These are phyloP conservation scores for Eupithecia dodoneata DNA, from an alignment of 2,888 invertebrate genomes.

Conservation along the genomic window DNA sequence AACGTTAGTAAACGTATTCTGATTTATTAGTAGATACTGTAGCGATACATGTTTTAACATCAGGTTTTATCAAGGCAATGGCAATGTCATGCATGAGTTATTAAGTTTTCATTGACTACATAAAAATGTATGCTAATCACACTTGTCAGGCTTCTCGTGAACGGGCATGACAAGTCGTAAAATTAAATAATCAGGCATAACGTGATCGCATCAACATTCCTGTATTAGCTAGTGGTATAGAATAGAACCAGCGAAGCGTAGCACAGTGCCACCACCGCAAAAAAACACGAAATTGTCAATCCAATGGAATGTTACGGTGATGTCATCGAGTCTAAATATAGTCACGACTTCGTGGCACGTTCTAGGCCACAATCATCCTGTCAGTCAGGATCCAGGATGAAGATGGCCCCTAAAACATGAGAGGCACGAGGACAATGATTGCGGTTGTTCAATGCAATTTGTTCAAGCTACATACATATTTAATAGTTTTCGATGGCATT, in stretches of 20 bases:
- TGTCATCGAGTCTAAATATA: conserved; percentile 77
- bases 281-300: conserved; percentile 61
- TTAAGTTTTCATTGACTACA: conserved; percentile 8
- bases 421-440: conserved; percentile 36
- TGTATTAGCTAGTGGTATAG: conserved; percentile 23
- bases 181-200: conserved; percentile 41
- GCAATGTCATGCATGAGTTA: not conserved
- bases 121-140: conserved; percentile 27
- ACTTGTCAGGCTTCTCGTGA: conserved; percentile 26
- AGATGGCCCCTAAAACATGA: conserved; percentile 58
- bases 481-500: not conserved
- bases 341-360: conserved; percentile 61
- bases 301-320: conserved; percentile 69
- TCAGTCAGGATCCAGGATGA: conserved; percentile 64
- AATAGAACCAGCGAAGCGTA: conserved; percentile 48
- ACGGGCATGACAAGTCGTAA: conserved; percentile 33
- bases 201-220: conserved; percentile 31
- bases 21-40: not conserved
- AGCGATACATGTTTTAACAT: not conserved
- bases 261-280: conserved; percentile 45
- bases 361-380: conserved; percentile 71
- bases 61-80: conserved; percentile 6
- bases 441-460: conserved; percentile 49
- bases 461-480: conserved; percentile 12
- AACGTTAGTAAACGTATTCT: not conserved